These are phyloP conservation scores for Montipora capricornis DNA, from an alignment of 64 coral and sea anemone species.

Conservation along the genomic window DNA sequence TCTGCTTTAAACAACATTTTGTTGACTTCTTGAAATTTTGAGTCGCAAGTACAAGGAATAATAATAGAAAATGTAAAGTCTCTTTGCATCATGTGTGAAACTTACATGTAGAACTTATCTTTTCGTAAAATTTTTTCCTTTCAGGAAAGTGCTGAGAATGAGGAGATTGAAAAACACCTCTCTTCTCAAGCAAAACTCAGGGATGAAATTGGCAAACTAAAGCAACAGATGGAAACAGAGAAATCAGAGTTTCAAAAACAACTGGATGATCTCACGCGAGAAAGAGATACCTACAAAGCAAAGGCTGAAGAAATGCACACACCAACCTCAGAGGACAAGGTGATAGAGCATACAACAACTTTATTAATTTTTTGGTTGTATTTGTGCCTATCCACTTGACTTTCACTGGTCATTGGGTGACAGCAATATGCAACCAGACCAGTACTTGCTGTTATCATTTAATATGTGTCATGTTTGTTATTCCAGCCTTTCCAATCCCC, in stretches of 20 bases:
- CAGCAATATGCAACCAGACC: no score
- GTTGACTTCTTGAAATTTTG: no score
- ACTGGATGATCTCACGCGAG: background rate
- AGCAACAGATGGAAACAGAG: background rate
- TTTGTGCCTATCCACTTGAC: background rate
- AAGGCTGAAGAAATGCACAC: constrained; percentile 10
- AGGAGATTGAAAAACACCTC: background rate
- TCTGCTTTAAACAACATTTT: no score
- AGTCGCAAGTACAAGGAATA: no score
- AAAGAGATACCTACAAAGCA: background rate
- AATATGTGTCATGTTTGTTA: no score
- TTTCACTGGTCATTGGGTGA: no score
- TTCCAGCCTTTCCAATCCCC: no score
- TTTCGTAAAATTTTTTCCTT: background rate
- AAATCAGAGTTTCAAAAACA: background rate
- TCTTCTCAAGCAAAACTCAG: background rate
- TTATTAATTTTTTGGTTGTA: background rate
- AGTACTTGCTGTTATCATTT: no score
- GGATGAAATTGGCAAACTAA: background rate
- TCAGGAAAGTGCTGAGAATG: constrained; percentile 10
- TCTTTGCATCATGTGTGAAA: no score
- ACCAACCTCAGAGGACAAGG: background rate
- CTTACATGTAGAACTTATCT: background rate
- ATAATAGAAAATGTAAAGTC: no score
- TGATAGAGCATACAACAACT: background rate